Base-by-base conservation (phyloP, 2,113 vertebrate genomes). In the Seriola quinqueradiata region DNA sequence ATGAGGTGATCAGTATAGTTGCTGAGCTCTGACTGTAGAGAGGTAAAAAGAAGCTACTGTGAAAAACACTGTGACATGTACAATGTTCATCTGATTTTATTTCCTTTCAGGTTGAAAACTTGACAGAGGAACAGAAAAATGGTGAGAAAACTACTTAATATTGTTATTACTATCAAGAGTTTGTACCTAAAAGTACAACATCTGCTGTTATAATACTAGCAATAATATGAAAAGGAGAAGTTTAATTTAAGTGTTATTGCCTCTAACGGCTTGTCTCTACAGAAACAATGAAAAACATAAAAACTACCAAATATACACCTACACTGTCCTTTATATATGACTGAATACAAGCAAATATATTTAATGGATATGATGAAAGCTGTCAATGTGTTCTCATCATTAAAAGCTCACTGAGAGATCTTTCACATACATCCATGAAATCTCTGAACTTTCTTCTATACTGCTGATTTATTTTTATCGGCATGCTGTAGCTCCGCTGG, bases 101-200 rank as follows among this genome's bases (percentile, higher is more conserved):
- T 52, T 88, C 54, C 77, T 58, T 85, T 23, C 70, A 96, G 95
- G 95, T 96, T 57, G 95, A 96, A 84, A 96, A 96, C 90, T 87
- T 96, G 83, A 96, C 95, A 58, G 95, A 95, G 73, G 95, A 96
- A 77, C 95, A 96, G 79, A 96, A 95, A 92, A 96, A 95, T 93
- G 95, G 95, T 96, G 80, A 94, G 93, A 2, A 82, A 80, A 66
- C n/a, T 5, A 8, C 2, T 42, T 54, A 16, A 4, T 16, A 21
- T 50, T 48, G 23, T 23, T 38, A 34, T 46, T 50, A 44, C n/a
- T n/a, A n/a, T 2, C 5, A 36, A 2, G 11, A 13, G 42, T 14
- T 36, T 46, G 48, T 34, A 48, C 8, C 32, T 23, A 9, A 19
- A 23, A 13, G 8, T 42, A 16, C 12, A 46, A 25, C 48, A 36